These are phyloP conservation scores for Platycnemis pennipes DNA, from an alignment of 2,888 invertebrate species.

Conservation along the genomic window DNA sequence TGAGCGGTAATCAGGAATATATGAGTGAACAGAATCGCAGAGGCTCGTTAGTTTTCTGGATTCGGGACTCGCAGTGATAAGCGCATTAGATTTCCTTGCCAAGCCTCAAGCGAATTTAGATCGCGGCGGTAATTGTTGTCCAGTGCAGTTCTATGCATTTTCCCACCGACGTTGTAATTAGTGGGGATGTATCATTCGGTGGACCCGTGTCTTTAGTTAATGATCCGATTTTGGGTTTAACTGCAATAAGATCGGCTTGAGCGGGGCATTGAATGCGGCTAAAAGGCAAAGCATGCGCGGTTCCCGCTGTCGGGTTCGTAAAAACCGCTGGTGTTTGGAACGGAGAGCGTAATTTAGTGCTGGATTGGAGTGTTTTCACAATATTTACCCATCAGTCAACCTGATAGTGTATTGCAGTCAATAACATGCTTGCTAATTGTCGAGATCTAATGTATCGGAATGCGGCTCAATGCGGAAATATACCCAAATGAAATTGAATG, in stretches of 20 bases:
- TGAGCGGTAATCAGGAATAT: constrained; percentile 19
- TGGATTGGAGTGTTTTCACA: too few species aligned
- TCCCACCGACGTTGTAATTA: background rate
- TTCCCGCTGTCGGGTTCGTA: background rate
- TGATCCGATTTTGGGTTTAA: background rate
- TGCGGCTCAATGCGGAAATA: too few species aligned
- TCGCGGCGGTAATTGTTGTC: background rate
- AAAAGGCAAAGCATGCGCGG: background rate
- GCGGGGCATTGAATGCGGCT: background rate
- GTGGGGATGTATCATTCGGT: background rate
- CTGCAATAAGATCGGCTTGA: background rate
- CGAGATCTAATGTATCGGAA: too few species aligned
- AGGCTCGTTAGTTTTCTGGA: background rate
- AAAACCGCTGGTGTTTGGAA: too few species aligned
- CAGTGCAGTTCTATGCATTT: background rate
- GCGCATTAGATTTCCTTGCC: constrained; percentile 22
- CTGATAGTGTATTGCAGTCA: too few species aligned
- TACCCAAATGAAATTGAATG: too few species aligned
- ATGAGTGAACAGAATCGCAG: background rate
- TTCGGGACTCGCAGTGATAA: constrained; percentile 6
- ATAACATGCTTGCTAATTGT: too few species aligned
- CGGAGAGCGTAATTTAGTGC: too few species aligned
- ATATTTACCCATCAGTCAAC: too few species aligned
- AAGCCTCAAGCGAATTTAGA: constrained; percentile 7
- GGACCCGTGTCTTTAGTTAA: constrained; percentile 5